Base-by-base conservation (phyloP, 2,113 vertebrate genomes). In the Oreotrochilus melanogaster region DNA sequence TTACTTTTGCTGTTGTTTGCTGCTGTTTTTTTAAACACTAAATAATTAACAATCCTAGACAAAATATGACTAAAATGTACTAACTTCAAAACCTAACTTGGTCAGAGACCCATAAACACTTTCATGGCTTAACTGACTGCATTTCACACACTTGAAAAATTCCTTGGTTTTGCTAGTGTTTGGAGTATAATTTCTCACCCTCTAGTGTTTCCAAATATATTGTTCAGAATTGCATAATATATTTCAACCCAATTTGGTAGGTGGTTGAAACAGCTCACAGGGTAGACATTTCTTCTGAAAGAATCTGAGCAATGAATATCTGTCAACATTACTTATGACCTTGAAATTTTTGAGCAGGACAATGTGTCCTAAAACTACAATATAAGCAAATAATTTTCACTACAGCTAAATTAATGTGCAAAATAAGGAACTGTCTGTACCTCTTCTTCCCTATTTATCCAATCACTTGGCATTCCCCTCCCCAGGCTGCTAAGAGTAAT, bases 381-480 rank as follows among this genome's bases (percentile, higher is more conserved):
- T 78, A 62, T 74, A 93, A 92, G 83, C 65, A 95, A 94, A 92
- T 91, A 92, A 24, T 42, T 92, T 95, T 92, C 76, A 86, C 67
- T 93, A 45, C 65, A 96, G n/a, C 65, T 92, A 81, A 86, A 94
- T 94, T 86, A 93, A 95, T 78, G 86, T 81, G 80, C 73, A 91
- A 89, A 69, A 53, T 90, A 78, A 83, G 57, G 75, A 94, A 94
- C 88, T 90, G 72, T 58, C 64, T 93, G 76, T 91, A 93, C 69
- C 51, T 94, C 45, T 78, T 90, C 58, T 73, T 86, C 60, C 39
- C 45, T 84, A 84, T 86, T 94, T 93, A 87, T 75, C 61, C 76
- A 78, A 53, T 86, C 78, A 87, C 48, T 93, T 87, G 91, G 43
- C 57, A 81, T 73, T 95, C 91, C 69, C 48, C 78, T 89, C 78